Conservation (phyloP, 2,113 vertebrate species). For the Antechinus flavipes region DNA sequence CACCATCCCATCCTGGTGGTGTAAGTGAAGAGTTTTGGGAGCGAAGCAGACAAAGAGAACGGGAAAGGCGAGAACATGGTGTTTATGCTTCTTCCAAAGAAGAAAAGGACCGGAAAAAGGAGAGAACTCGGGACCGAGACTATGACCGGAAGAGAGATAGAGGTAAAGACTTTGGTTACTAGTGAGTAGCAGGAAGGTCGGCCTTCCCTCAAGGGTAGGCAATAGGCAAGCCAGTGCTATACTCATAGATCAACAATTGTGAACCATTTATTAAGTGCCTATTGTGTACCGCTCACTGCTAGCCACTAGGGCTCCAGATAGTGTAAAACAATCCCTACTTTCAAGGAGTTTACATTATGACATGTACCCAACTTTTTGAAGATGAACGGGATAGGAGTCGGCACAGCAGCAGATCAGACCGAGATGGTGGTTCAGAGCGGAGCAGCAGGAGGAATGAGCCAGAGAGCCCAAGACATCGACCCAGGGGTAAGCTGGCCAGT, state of each 20-base stretch:
- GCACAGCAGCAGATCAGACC: constrained; percentile 85
- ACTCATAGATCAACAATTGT: background rate
- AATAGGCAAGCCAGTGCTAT: background rate
- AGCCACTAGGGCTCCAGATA: background rate
- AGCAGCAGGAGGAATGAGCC: constrained; percentile 92
- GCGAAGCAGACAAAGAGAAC: constrained; percentile 93
- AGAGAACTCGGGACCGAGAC: constrained; percentile 86
- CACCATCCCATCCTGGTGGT: constrained; percentile 95
- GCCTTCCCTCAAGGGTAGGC: constrained; percentile 37
- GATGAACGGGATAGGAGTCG: constrained; percentile 90
- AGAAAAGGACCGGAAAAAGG: constrained; percentile 89
- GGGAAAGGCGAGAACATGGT: constrained; percentile 93
- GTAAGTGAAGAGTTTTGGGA: constrained; percentile 96
- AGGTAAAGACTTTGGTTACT: constrained; percentile 77
- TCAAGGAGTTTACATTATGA: constrained; percentile 7
- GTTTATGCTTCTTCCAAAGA: constrained; percentile 97
- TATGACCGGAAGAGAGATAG: constrained; percentile 86
- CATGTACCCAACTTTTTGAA: constrained; percentile 64
- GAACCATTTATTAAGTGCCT: background rate
- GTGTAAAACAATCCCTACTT: background rate
- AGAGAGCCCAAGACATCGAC: constrained; percentile 89
- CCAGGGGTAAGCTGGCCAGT: constrained; percentile 87
- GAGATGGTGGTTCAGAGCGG: constrained; percentile 90
- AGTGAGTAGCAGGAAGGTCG: constrained; percentile 29
- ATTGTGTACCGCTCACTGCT: background rate